These are phyloP conservation scores for Dynastes maya DNA, from an alignment of 2,888 invertebrate genomes.

Conservation along the genomic window DNA sequence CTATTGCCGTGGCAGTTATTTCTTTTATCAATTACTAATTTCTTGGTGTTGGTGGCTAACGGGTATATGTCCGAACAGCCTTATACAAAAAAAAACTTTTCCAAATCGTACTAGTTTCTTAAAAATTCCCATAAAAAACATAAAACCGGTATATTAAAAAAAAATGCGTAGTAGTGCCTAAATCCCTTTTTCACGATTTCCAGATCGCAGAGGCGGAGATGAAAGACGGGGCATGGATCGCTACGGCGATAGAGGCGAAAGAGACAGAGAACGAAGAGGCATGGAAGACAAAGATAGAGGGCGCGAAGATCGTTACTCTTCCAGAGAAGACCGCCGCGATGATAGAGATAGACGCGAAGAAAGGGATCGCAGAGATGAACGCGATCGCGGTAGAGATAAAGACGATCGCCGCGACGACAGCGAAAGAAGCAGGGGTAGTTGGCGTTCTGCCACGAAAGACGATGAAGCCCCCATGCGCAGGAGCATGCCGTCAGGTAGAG, in stretches of 20 bases:
- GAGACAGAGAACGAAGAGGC: constrained; percentile 53
- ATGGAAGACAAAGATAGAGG: constrained; percentile 47
- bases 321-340: constrained; percentile 46
- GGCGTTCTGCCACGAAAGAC: not conserved
- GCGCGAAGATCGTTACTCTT: not conserved
- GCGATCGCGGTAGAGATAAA: constrained; percentile 50
- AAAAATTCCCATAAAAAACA: too few species aligned
- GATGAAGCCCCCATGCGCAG: not conserved
- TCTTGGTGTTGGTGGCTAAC: too few species aligned
- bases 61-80: too few species aligned
- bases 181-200: not conserved
- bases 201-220: constrained; percentile 47
- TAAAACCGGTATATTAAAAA: too few species aligned
- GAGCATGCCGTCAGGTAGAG: constrained; percentile 43
- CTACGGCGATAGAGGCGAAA: constrained; percentile 51
- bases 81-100: too few species aligned
- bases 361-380: constrained; percentile 52
- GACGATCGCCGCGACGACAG: not conserved
- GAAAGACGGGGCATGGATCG: constrained; percentile 34
- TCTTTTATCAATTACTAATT: too few species aligned
- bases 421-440: not conserved
- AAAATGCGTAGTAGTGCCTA: too few species aligned
- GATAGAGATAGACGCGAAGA: constrained; percentile 53
- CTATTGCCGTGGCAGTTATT: too few species aligned
- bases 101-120: too few species aligned